Conservation (phyloP, 2,888 invertebrate species). For the Agonopterix heracliana region DNA sequence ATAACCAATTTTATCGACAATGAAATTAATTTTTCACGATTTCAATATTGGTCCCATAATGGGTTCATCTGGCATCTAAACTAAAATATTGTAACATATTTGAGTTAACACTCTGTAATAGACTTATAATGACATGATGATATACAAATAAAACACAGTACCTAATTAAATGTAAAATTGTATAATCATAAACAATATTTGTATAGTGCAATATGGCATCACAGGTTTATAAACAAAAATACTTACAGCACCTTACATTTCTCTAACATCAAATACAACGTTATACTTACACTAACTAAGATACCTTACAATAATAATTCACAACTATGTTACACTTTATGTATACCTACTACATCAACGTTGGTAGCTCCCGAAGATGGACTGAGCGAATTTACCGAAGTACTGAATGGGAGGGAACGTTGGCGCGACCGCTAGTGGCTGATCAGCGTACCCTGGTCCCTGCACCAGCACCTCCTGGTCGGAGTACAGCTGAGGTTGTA, state of each 20-base stretch:
- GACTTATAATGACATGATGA: no score
- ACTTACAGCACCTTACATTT: conserved; percentile 16
- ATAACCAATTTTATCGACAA: no score
- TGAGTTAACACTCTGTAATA: no score
- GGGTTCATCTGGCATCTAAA: no score
- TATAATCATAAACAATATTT: background rate
- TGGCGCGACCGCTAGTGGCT: conserved; percentile 25
- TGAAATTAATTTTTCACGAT: no score
- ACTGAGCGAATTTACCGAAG: conserved; percentile 51
- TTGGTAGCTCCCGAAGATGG: conserved; percentile 34
- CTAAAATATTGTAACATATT: no score
- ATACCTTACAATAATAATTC: conserved; percentile 7
- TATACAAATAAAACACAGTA: no score
- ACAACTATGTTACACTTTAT: no score
- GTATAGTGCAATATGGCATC: conserved; percentile 23
- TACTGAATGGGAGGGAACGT: conserved; percentile 50
- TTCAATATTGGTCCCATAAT: no score
- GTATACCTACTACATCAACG: conserved; percentile 13
- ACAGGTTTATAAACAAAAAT: conserved; percentile 18
- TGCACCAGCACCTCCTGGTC: conserved; percentile 13
- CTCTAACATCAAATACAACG: background rate
- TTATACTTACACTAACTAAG: background rate
- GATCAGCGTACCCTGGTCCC: conserved; percentile 17
- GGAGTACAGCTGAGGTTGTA: conserved; percentile 19
- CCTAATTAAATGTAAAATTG: background rate